Percentiles rank a stretch among this genome's conserved stretches.
These are phyloP conservation scores for Epinotia nisella DNA, from an alignment of 2,888 invertebrate genomes.

Conservation along the genomic window DNA sequence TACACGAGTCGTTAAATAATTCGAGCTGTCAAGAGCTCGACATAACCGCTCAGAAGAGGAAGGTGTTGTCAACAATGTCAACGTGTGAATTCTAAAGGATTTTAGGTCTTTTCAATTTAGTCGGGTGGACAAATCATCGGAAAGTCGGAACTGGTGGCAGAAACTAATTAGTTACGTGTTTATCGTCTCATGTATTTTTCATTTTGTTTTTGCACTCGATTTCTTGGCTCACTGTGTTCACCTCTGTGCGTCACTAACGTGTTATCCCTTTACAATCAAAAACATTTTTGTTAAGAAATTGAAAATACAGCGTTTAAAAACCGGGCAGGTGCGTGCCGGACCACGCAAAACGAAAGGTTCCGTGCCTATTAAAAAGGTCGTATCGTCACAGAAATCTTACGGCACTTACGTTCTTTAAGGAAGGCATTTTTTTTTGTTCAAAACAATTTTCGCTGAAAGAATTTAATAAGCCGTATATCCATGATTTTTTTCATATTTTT, in stretches of 20 bases:
- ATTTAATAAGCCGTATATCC: too few species aligned
- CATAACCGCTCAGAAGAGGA: neutral
- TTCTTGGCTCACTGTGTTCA: constrained; percentile 8
- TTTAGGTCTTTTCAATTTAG: constrained; percentile 1
- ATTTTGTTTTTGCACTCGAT: constrained; percentile 1
- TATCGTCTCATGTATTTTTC: constrained; percentile 32
- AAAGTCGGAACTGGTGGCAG: constrained; percentile 35
- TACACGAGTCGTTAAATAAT: constrained; percentile 23
- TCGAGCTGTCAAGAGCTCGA: constrained; percentile 29
- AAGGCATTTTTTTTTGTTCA: too few species aligned
- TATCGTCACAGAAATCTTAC: too few species aligned
- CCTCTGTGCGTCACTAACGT: constrained; percentile 17
- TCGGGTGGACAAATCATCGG: neutral
- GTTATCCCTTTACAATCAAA: neutral
- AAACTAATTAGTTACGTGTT: constrained; percentile 36
- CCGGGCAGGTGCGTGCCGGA: too few species aligned
- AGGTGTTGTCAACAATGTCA: neutral
- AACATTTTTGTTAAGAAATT: neutral
- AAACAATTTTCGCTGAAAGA: too few species aligned
- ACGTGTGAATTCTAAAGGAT: too few species aligned
- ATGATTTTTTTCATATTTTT: too few species aligned
- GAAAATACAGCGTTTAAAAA: too few species aligned
- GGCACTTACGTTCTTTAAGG: too few species aligned
- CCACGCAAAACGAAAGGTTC: too few species aligned
- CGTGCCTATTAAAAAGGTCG: too few species aligned